phyloP scores from a whole-genome alignment of 2,888 invertebrate species.

The Protodeltote pygarga region DNA sequence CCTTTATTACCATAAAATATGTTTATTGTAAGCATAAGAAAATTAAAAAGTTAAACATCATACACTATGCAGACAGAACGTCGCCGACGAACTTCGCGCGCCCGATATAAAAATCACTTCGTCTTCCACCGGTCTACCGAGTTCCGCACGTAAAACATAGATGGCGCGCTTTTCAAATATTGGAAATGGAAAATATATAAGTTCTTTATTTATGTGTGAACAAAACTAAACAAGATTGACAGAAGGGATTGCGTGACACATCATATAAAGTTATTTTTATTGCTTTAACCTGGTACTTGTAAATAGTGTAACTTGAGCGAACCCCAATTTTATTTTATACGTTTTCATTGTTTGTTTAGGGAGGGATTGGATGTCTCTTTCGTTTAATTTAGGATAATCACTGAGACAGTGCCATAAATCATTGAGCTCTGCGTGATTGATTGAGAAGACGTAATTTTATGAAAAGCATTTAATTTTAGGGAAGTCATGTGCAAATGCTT shows the following conservation, averaged over 20 bases:
- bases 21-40: constrained; percentile 6
- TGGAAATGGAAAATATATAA: background rate
- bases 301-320: constrained; percentile 18
- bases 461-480: too few species aligned
- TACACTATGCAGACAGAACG: constrained; percentile 39
- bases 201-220: constrained; percentile 22
- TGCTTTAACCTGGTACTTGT: constrained; percentile 38
- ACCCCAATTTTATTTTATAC: constrained; percentile 16
- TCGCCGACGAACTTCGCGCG: constrained; percentile 44
- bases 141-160: constrained; percentile 66
- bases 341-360: constrained; percentile 24
- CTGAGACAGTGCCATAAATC: background rate
- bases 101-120: constrained; percentile 48
- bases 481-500: too few species aligned
- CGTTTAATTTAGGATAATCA: constrained; percentile 21
- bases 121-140: constrained; percentile 50
- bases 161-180: constrained; percentile 65
- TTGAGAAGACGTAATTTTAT: background rate
- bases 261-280: constrained; percentile 59
- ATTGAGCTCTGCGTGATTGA: constrained; percentile 23
- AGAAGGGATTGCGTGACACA: constrained; percentile 45
- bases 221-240: constrained; percentile 32
- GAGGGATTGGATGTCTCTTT: constrained; percentile 24
- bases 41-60: constrained; percentile 28
- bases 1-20: constrained; percentile 24